Base-by-base conservation (phyloP, 2,888 invertebrate genomes). In the Tipula helvola region DNA sequence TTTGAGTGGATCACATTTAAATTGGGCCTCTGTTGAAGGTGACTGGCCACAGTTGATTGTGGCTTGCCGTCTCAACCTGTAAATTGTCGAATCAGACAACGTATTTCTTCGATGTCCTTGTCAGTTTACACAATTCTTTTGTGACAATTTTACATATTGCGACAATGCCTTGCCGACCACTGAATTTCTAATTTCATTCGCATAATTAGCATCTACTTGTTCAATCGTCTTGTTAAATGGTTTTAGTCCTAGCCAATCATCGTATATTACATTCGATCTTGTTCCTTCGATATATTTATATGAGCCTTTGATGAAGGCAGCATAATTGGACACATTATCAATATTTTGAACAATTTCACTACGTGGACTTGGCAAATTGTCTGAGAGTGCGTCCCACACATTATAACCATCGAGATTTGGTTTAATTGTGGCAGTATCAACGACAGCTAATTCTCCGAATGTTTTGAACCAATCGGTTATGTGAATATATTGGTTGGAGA, bases 391-490 rank as follows among this genome's bases (percentile, higher is more conserved):
- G 1, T 94, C 92, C 95, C 95, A 96, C 89, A 95, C 93, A 89
- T 95, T 94, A 7, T 94, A 90, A 13, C 96, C 95, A 88, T 96
- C 95, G 5, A 95, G 12, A n/a, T 57, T n/a, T 39, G 88, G 87
- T 0, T 95, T 44, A 0, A 87, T 41, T 1, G 86, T 0, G 1
- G 88, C 39, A 8, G 91, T 86, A 18, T 88, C 42, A 39, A 91
- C 90, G n/a, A 89, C 89, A 0, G 91, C 90, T 0, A 90, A 90
- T n/a, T 88, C 89, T 0, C 90, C 90, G 95, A 92, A 90, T 0
- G 97, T 97, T 0, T 97, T 97, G 57, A 97, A 90, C 95, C 96
- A 96, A 90, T 98, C 97, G 4, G 94, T 94, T 12, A 97, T 94
- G 89, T 97, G 96, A 90, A 97, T 94, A 86, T 96, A 91, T 86